Percentiles rank a stretch among this genome's conserved stretches.
Conservation (phyloP, 1,140 invertebrate species). For the Zaprionus taronus region DNA sequence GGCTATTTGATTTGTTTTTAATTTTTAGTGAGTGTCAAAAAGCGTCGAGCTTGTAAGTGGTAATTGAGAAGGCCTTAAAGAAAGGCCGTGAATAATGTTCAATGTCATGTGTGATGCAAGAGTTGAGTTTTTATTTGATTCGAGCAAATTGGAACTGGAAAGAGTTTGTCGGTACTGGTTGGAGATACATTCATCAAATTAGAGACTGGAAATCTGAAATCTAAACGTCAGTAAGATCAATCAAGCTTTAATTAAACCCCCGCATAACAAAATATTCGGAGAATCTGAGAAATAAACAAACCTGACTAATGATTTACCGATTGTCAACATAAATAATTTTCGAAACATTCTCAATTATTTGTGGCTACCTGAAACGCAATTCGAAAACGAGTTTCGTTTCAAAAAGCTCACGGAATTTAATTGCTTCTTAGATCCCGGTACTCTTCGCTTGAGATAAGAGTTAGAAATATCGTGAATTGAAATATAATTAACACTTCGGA, state of each 20-base stretch:
- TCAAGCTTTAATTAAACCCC: background rate
- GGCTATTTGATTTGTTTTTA: background rate
- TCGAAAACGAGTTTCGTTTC: constrained; percentile 21
- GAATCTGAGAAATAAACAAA: background rate
- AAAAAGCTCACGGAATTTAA: constrained; percentile 20
- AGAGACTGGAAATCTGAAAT: background rate
- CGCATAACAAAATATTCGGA: background rate
- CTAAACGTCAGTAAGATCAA: background rate
- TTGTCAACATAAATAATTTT: background rate
- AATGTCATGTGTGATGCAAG: constrained; percentile 50
- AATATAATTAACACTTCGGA: constrained; percentile 23
- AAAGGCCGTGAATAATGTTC: constrained; percentile 66
- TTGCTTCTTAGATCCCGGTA: background rate
- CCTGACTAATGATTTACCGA: background rate
- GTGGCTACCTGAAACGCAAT: constrained; percentile 1
- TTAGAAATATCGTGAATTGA: background rate
- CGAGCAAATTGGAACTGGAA: constrained; percentile 11
- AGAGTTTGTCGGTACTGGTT: constrained; percentile 3
- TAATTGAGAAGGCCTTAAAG: constrained; percentile 49
- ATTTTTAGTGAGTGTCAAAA: constrained; percentile 18
- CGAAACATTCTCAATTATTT: constrained; percentile 3
- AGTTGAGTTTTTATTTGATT: background rate
- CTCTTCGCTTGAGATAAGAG: background rate
- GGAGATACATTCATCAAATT: background rate
- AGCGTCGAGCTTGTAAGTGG: constrained; percentile 19